These are phyloP conservation scores for Parnassius orleans DNA, from an alignment of 2,888 invertebrate genomes.

Conservation along the genomic window DNA sequence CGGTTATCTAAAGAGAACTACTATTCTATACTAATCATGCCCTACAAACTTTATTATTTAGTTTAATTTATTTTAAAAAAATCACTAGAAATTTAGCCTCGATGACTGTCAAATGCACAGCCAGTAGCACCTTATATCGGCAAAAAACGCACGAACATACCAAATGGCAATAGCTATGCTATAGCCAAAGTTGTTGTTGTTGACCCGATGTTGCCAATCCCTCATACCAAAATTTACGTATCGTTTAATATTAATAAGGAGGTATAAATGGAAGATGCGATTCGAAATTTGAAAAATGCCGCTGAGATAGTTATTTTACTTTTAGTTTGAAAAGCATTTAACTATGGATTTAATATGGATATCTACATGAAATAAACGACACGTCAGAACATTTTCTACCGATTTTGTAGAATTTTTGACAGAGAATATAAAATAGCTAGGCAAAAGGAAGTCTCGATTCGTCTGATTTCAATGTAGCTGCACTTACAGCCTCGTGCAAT, in stretches of 20 bases:
- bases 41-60: constrained; percentile 2
- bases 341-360: neutral
- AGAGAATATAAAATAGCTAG: constrained; percentile 5
- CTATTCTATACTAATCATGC: constrained; percentile 4
- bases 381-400: neutral
- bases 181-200: neutral
- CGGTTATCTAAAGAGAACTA: neutral
- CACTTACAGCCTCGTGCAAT: neutral
- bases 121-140: constrained; percentile 20
- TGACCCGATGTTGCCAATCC: neutral
- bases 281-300: neutral
- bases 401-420: constrained; percentile 2
- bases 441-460: constrained; percentile 2
- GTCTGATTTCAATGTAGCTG: neutral
- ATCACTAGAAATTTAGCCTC: constrained; percentile 22
- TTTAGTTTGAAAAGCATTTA: too few species aligned
- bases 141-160: constrained; percentile 16
- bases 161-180: constrained; percentile 1
- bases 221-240: constrained; percentile 1
- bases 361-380: neutral
- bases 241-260: constrained; percentile 2
- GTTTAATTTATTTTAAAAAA: neutral
- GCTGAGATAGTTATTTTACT: too few species aligned
- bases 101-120: constrained; percentile 20
- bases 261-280: too few species aligned